Percentiles rank a stretch among this genome's conserved stretches.
Evolutionary conservation across 2,113 vertebrate species (phyloP).

Genomic region (Dicerorhinus sumatrensis): DNA sequence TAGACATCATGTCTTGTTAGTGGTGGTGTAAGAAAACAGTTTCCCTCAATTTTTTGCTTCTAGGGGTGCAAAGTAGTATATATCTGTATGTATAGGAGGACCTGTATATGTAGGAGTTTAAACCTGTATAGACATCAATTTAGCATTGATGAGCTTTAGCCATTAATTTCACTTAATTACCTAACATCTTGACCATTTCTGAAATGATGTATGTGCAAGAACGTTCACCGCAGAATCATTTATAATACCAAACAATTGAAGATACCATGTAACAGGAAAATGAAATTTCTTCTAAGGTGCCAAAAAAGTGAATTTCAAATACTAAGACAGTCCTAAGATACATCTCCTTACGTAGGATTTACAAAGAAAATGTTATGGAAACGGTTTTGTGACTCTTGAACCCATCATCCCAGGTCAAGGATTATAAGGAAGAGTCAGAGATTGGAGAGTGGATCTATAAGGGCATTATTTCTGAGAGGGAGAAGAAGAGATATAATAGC

Average conservation of each 20-base stretch:
- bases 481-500: background rate
- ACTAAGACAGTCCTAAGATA: background rate
- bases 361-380: background rate
- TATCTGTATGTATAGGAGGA: background rate
- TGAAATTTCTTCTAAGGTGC: background rate
- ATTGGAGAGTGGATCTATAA: background rate
- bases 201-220: background rate
- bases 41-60: background rate
- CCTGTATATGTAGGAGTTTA: background rate
- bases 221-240: background rate
- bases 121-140: background rate
- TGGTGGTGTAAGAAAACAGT: background rate
- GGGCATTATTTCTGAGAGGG: background rate
- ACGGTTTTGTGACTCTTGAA: background rate
- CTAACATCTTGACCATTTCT: background rate
- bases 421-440: background rate
- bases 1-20: background rate
- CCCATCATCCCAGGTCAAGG: background rate
- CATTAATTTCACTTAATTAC: background rate
- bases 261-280: background rate
- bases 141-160: background rate
- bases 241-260: background rate
- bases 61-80: background rate
- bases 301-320: constrained; percentile 1
- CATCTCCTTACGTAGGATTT: background rate